These are phyloP conservation scores for Junco hyemalis DNA, from an alignment of 2,113 vertebrate genomes.

Conservation along the genomic window DNA sequence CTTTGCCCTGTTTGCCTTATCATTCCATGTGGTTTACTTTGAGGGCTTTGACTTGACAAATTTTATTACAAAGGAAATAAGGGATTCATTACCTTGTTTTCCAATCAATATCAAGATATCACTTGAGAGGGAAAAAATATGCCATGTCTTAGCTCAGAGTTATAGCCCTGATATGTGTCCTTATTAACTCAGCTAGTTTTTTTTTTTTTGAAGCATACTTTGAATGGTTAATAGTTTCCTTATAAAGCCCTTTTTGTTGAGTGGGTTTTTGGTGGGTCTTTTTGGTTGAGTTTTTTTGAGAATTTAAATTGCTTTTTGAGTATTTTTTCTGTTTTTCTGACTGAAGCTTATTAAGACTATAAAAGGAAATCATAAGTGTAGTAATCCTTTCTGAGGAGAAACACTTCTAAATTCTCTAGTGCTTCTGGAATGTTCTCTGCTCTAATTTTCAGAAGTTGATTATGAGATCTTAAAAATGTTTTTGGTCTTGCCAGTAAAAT, in stretches of 20 bases:
- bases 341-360: constrained; percentile 4
- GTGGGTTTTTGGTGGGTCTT: not conserved
- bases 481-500: not conserved
- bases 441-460: constrained; percentile 19
- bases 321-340: not conserved
- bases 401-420: constrained; percentile 11
- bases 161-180: not conserved
- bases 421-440: constrained; percentile 41
- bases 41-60: not conserved
- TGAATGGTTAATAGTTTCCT: not conserved
- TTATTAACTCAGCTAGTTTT: not conserved
- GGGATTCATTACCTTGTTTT: constrained; percentile 2
- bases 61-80: not conserved
- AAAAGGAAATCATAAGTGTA: constrained; percentile 24
- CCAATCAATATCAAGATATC: not conserved
- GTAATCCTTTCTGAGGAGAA: constrained; percentile 30
- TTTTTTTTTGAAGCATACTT: not conserved
- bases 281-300: not conserved
- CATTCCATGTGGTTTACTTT: not conserved
- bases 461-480: not conserved
- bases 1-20: not conserved
- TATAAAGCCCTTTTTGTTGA: not conserved
- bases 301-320: not conserved
- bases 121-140: not conserved
- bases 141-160: not conserved